Evolutionary conservation across 2,888 invertebrate genomes (phyloP), one percentile per base, ranked within the genome.

Genomic region (Thalpophila matura): DNA sequence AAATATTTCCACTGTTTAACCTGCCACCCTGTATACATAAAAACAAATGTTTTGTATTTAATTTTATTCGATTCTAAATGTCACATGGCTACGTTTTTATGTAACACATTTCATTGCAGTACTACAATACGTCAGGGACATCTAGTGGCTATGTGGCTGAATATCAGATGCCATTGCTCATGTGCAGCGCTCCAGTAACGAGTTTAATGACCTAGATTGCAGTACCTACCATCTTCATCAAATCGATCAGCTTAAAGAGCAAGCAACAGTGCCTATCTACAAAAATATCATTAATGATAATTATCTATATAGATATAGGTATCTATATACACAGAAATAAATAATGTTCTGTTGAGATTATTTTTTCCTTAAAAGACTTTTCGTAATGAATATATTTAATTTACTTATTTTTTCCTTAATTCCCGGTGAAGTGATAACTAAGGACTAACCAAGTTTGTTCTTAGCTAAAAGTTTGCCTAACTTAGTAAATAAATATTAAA

Each of bases 21-120:
- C n/a, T n/a, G n/a, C n/a, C n/a, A n/a, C n/a, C n/a, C n/a, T n/a
- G n/a, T n/a, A n/a, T n/a, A n/a, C n/a, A n/a, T n/a, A n/a, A n/a
- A n/a, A n/a, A n/a, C n/a, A n/a, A n/a, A n/a, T n/a, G n/a, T n/a
- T n/a, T n/a, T n/a, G n/a, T n/a, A n/a, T n/a, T n/a, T 40, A 31
- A 40, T 20, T 61, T 61, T 33, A 27, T 62, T 71, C 47, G 26
- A 33, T 53, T 24, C 0, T 7, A 33, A 66, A 33, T 33, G 67
- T 37, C 56, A 31, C 66, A 37, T 37, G 68, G 9, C 42, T 0
- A 18, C n/a, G 18, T 43, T 37, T 67, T 56, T 64, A 64, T 47
- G 14, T 56, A 74, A 35, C 35, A 46, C 7, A 26, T 24, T 43
- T 18, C 27, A 55, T 10, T 65, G 56, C 57, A 40, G 55, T 42